These are phyloP conservation scores for Piprites chloris DNA, from an alignment of 2,113 vertebrate genomes.

Conservation along the genomic window DNA sequence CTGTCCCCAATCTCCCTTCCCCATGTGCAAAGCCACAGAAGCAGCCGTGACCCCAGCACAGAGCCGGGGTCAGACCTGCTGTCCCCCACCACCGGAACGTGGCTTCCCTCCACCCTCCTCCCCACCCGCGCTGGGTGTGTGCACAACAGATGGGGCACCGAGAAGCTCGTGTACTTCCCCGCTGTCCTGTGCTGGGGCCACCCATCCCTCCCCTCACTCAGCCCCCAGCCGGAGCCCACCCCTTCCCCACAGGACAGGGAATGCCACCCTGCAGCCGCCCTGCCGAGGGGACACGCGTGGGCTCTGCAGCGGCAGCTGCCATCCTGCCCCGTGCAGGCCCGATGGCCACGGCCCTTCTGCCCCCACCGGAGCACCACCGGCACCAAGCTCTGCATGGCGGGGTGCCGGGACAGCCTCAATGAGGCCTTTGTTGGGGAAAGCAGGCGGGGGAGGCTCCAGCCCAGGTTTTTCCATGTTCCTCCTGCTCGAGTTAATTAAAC, in stretches of 20 bases:
- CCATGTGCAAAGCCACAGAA: fast-evolving
- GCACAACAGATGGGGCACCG: fast-evolving
- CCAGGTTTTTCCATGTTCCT: slow-evolving; percentile 58
- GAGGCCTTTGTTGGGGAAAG: slow-evolving; percentile 52
- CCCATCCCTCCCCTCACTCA: fast-evolving
- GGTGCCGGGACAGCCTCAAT: slow-evolving; percentile 17
- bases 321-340: fast-evolving
- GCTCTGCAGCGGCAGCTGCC: background rate
- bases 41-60: background rate
- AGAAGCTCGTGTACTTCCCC: background rate
- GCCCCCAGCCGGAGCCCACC: background rate
- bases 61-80: background rate
- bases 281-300: fast-evolving
- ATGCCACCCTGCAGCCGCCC: background rate
- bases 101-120: background rate
- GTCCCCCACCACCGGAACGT: background rate
- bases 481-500: slow-evolving; percentile 52
- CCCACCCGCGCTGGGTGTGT: background rate
- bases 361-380: background rate
- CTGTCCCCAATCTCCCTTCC: fast-evolving
- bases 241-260: background rate
- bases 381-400: background rate
- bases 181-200: background rate
- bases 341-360: background rate
- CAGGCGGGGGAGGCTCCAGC: slow-evolving; percentile 13